Conservation (phyloP, 2,113 vertebrate genomes). For the Peromyscus californicus region DNA sequence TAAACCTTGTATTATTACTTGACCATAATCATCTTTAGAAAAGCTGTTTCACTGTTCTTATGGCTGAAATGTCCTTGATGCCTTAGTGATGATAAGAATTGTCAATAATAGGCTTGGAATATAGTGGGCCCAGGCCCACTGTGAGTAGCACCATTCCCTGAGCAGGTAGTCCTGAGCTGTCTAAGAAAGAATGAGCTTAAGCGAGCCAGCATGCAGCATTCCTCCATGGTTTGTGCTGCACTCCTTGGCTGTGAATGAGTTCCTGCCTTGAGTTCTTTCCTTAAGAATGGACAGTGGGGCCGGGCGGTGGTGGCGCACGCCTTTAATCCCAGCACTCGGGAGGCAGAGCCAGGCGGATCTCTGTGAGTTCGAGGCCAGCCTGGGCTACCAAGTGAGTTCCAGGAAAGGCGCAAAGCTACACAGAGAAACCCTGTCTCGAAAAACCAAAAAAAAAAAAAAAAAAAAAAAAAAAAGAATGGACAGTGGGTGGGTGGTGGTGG, state of each 20-base stretch:
- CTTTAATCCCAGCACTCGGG: too few relatives aligned
- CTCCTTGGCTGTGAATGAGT: not conserved
- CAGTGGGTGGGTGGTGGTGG: not conserved
- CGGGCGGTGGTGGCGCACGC: too few relatives aligned
- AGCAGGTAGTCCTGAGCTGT: not conserved
- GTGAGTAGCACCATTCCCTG: not conserved
- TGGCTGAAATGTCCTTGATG: slow-evolving; percentile 40
- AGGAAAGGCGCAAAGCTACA: too few relatives aligned
- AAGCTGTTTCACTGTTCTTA: not conserved
- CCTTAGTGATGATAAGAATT: slow-evolving; percentile 48
- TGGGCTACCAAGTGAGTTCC: too few relatives aligned
- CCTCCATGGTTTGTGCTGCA: not conserved
- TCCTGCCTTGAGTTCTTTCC: not conserved
- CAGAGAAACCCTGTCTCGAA: too few relatives aligned
- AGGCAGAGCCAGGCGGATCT: too few relatives aligned
- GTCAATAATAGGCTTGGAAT: not conserved
- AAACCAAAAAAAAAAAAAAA: too few relatives aligned
- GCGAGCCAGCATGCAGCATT: not conserved
- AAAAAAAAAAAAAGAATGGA: not conserved
- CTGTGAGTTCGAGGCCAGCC: too few relatives aligned
- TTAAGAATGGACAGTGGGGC: not conserved
- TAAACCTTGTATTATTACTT: slow-evolving; percentile 53
- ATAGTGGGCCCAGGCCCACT: not conserved
- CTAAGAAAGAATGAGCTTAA: not conserved
- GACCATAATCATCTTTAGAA: slow-evolving; percentile 28